These are phyloP conservation scores for Prionace glauca DNA, from an alignment of 2,797 vertebrate species.

Conservation along the genomic window DNA sequence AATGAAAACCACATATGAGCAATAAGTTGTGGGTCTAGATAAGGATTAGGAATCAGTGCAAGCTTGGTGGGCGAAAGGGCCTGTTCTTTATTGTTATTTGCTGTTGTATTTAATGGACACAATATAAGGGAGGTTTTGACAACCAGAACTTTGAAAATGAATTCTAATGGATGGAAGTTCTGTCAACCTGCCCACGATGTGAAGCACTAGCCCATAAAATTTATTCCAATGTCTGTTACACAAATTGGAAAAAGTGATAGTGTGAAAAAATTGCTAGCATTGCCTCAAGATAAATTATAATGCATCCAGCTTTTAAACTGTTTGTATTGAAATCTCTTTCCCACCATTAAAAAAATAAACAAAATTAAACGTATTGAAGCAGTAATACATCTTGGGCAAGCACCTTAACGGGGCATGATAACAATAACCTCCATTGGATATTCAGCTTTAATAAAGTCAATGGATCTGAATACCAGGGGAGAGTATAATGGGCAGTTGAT, in stretches of 20 bases:
- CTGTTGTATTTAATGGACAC: neutral
- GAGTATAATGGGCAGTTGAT: neutral
- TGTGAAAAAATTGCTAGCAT: neutral
- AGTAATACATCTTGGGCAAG: too few species aligned
- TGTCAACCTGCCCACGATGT: neutral
- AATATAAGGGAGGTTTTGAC: neutral
- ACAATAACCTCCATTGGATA: neutral
- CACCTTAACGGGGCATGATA: neutral
- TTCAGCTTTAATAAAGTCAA: neutral
- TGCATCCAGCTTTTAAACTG: neutral
- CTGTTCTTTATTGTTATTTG: too few species aligned
- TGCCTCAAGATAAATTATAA: conserved; percentile 3
- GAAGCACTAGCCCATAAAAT: neutral
- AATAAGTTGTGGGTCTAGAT: too few species aligned
- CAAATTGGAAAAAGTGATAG: neutral
- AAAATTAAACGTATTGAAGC: neutral
- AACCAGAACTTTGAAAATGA: neutral
- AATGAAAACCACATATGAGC: too few species aligned
- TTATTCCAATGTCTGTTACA: neutral
- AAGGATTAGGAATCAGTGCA: too few species aligned
- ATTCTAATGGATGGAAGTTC: neutral
- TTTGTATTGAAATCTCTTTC: neutral
- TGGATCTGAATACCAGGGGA: neutral
- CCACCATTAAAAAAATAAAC: neutral
- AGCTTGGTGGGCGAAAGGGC: too few species aligned